Percentiles rank a stretch among this genome's conserved stretches.
Conservation (phyloP, 2,113 vertebrate genomes). For the Ctenodactylus gundi region DNA sequence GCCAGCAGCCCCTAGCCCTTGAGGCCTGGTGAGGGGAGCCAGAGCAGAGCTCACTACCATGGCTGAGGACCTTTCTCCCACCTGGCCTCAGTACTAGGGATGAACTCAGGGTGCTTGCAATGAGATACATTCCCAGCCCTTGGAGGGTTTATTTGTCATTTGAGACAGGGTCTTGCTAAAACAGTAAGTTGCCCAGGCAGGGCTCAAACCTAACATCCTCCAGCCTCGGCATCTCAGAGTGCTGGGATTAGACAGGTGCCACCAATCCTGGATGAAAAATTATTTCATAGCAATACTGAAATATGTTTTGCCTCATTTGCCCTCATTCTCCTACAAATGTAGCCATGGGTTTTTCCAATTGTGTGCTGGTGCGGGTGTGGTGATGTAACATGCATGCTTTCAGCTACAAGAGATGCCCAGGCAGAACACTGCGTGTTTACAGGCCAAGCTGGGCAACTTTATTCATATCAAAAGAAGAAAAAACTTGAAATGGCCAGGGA, state of each 20-base stretch:
- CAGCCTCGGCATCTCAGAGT: too few relatives aligned
- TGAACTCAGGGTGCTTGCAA: too few relatives aligned
- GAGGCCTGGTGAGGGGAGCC: too few relatives aligned
- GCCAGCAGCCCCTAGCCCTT: not conserved
- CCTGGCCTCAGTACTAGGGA: too few relatives aligned
- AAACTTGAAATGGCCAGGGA: not conserved
- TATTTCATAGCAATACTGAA: not conserved
- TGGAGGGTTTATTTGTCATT: too few relatives aligned
- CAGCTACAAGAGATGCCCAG: not conserved
- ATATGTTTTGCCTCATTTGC: not conserved
- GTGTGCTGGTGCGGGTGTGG: not conserved
- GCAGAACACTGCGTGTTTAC: not conserved
- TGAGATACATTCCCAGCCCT: too few relatives aligned
- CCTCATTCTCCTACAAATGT: not conserved
- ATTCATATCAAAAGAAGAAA: not conserved
- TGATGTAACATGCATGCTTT: not conserved
- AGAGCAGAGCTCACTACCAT: rapidly evolving
- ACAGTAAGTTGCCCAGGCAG: too few relatives aligned
- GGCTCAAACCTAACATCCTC: too few relatives aligned
- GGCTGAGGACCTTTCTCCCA: not conserved
- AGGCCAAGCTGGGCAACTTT: not conserved
- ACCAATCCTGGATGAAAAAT: too few relatives aligned
- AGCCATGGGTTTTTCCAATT: not conserved
- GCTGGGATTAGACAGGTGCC: too few relatives aligned
- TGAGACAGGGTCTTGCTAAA: too few relatives aligned